Evolutionary conservation across 2,797 vertebrate genomes (phyloP).

Genomic region (Kryptolebias ocellatus): DNA sequence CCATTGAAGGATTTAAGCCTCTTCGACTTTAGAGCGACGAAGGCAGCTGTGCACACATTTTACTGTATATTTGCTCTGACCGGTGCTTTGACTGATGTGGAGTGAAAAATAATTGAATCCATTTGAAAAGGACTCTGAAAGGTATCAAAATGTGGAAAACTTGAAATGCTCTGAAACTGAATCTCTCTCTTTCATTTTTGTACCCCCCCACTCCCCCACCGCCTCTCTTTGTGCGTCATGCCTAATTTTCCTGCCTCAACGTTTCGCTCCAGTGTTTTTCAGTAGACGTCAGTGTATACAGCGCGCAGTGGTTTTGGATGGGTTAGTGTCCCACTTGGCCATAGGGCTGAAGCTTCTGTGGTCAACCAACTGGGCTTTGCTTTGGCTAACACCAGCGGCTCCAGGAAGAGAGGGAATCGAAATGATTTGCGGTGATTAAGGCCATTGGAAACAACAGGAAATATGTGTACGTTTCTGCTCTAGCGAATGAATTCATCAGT

Average conservation of each 20-base stretch:
- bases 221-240: conserved; percentile 3
- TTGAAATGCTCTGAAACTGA: conserved; percentile 1
- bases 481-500: neutral
- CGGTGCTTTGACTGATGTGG: neutral
- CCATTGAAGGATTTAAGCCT: neutral
- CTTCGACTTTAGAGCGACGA: neutral
- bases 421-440: conserved; percentile 50
- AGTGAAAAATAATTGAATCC: neutral
- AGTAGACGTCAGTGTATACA: conserved; percentile 25
- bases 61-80: neutral
- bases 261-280: conserved; percentile 16
- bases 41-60: neutral
- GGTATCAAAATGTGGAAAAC: conserved; percentile 10
- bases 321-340: conserved; percentile 56
- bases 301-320: conserved; percentile 42
- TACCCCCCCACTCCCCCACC: neutral
- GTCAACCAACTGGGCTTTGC: conserved; percentile 41
- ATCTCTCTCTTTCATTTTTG: conserved; percentile 12
- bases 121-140: neutral
- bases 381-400: conserved; percentile 44
- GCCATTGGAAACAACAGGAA: conserved; percentile 45
- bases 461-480: neutral
- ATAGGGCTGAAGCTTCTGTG: conserved; percentile 23
- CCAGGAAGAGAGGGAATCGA: conserved; percentile 44
- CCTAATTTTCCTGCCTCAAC: conserved; percentile 29